phyloP scores from a whole-genome alignment of 2,113 vertebrate species.

The Thamnaconus septentrionalis region DNA sequence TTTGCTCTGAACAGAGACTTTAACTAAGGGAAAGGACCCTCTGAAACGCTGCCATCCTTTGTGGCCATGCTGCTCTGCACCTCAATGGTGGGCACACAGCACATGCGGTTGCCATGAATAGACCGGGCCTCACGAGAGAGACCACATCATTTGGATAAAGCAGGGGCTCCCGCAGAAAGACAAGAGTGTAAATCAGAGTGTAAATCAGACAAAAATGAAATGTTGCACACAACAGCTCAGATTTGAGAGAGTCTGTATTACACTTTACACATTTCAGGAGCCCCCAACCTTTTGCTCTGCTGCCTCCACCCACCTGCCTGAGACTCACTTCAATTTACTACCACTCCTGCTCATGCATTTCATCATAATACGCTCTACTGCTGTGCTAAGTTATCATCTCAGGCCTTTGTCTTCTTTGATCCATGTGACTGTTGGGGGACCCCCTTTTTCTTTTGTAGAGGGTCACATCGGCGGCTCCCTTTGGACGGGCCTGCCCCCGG shows the following conservation, averaged over 20 bases:
- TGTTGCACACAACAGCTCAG: constrained; percentile 62
- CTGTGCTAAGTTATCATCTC: constrained; percentile 72
- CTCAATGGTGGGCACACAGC: constrained; percentile 72
- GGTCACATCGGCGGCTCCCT: constrained; percentile 62
- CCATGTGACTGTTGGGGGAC: constrained; percentile 67
- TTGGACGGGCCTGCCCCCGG: constrained; percentile 58
- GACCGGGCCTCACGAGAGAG: constrained; percentile 70
- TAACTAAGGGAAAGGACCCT: constrained; percentile 36
- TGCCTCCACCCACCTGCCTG: constrained; percentile 23
- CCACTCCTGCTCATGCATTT: constrained; percentile 46
- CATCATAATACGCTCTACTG: constrained; percentile 60
- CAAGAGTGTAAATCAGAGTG: constrained; percentile 55
- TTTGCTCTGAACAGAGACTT: constrained; percentile 39
- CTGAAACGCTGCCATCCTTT: constrained; percentile 66
- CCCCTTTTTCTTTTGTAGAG: constrained; percentile 67
- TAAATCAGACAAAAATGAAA: constrained; percentile 62
- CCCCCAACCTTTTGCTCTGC: constrained; percentile 41
- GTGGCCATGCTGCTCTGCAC: constrained; percentile 71
- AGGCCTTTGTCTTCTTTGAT: constrained; percentile 73
- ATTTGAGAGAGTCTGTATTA: constrained; percentile 48
- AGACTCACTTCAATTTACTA: constrained; percentile 53
- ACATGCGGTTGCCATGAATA: constrained; percentile 73
- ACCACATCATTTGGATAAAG: constrained; percentile 68
- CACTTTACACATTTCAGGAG: too few relatives aligned
- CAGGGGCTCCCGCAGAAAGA: constrained; percentile 59